Evolutionary conservation across 2,888 invertebrate genomes (phyloP), one percentile per base, ranked within the genome.

Genomic region (Yponomeuta cagnagella): DNA sequence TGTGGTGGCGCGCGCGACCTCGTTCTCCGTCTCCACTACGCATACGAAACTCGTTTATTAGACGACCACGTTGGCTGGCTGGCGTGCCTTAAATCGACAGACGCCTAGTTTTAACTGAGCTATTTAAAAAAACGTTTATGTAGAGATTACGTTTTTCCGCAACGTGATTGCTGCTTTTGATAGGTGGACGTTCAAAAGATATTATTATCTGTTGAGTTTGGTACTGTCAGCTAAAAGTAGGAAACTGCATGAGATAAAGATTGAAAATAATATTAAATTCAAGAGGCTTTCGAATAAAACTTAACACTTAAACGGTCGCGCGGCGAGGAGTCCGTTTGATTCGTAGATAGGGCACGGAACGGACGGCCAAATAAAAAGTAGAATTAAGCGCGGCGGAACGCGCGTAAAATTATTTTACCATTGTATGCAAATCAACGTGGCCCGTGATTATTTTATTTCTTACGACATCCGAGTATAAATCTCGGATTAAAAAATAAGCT

Each of bases 401-500:
- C 92, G 92, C 92, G 92, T 92, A 92, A 92, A 92, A 92, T 92
- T 92, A 92, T 92, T 91, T 92, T 91, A 89, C 92, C 92, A 92
- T 92, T 92, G 92, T 92, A 92, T 92, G 92, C 92, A 92, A 92
- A 92, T 92, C 86, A 78, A 85, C 82, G 84, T 1, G 83, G 80
- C 87, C 85, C 80, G 90, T 92, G 91, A 92, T 92, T 91, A 92
- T 92, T 92, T 92, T 92, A 92, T 92, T 92, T 91, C 89, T 90
- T 91, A 90, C 89, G 89, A 90, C 84, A 80, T 82, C 82, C 81
- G 86, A 86, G 85, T 89, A 91, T 92, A 91, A 91, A 91, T 91
- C 88, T 84, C 83, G 85, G 81, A 58, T 70, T 84, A 63, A 84
- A 89, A 89, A 88, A 89, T 81, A 87, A 87, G 83, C 80, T 78